A percentile compares a stretch with the other conserved stretches of the same genome.
Evolutionary conservation across 2,888 invertebrate species (phyloP).

Genomic region (Corbicula japonica): DNA sequence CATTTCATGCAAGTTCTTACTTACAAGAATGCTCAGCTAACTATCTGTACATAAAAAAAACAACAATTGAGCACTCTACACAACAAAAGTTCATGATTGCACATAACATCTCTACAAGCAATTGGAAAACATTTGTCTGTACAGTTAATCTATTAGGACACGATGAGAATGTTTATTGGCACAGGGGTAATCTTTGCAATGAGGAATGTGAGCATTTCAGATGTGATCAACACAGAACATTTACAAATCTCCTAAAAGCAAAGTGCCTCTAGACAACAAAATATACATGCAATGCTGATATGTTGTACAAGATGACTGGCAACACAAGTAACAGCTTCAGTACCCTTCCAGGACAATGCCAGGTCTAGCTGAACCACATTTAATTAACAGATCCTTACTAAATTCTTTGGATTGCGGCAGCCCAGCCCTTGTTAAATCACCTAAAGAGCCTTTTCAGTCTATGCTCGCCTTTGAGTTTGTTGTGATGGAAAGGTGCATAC

Average conservation of each 20-base stretch:
- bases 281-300: constrained; percentile 14
- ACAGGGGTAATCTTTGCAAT: constrained; percentile 57
- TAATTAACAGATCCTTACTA: too few species aligned
- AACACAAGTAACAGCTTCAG: too few species aligned
- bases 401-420: too few species aligned
- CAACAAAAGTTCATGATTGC: constrained; percentile 13
- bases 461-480: constrained; percentile 37
- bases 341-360: too few species aligned
- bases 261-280: neutral
- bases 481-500: constrained; percentile 51
- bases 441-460: constrained; percentile 5
- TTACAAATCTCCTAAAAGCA: neutral
- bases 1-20: constrained; percentile 1
- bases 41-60: neutral
- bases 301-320: constrained; percentile 2
- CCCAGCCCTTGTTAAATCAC: too few species aligned
- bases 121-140: too few species aligned
- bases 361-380: too few species aligned
- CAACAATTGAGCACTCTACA: neutral
- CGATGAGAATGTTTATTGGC: constrained; percentile 52
- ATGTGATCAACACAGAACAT: neutral
- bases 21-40: constrained; percentile 8
- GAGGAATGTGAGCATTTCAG: constrained; percentile 61
- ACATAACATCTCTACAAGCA: too few species aligned
- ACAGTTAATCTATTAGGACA: too few species aligned